Evolutionary conservation across 1,140 invertebrate genomes (phyloP).

Genomic region (Lethrus apterus): DNA sequence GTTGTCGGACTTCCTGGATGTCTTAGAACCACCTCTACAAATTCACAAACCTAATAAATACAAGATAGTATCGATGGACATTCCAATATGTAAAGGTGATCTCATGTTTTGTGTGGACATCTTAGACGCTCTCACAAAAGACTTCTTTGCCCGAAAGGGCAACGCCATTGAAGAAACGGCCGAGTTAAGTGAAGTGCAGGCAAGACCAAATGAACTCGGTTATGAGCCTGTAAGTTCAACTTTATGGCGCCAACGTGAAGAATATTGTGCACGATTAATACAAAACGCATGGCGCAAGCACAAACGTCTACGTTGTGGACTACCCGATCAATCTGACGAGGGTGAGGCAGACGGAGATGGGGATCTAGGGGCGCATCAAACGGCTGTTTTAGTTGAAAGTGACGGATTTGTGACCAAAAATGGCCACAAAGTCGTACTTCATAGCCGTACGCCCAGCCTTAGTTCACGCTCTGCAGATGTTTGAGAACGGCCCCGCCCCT

Average conservation of each 20-base stretch:
- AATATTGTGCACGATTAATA: slow-evolving; percentile 90
- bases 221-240: slow-evolving; percentile 92
- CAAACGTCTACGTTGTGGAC: slow-evolving; percentile 57
- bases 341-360: slow-evolving; percentile 40
- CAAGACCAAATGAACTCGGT: slow-evolving; percentile 70
- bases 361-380: slow-evolving; percentile 49
- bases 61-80: slow-evolving; percentile 97
- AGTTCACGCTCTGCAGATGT: slow-evolving; percentile 73
- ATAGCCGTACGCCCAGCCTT: slow-evolving; percentile 73
- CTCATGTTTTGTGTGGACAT: slow-evolving; percentile 97
- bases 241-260: slow-evolving; percentile 88
- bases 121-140: slow-evolving; percentile 88
- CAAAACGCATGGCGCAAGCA: slow-evolving; percentile 90
- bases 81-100: slow-evolving; percentile 95
- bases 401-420: slow-evolving; percentile 74
- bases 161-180: slow-evolving; percentile 85
- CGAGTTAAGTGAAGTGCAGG: slow-evolving; percentile 69
- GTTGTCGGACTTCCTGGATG: slow-evolving; percentile 90
- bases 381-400: slow-evolving; percentile 73
- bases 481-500: slow-evolving; percentile 60
- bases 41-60: slow-evolving; percentile 98
- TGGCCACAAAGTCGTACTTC: slow-evolving; percentile 82
- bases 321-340: slow-evolving; percentile 39
- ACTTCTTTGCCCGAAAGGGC: slow-evolving; percentile 93
- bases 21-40: slow-evolving; percentile 86